phyloP scores from a whole-genome alignment of 2,113 vertebrate genomes.

The Sebastes fasciatus region DNA sequence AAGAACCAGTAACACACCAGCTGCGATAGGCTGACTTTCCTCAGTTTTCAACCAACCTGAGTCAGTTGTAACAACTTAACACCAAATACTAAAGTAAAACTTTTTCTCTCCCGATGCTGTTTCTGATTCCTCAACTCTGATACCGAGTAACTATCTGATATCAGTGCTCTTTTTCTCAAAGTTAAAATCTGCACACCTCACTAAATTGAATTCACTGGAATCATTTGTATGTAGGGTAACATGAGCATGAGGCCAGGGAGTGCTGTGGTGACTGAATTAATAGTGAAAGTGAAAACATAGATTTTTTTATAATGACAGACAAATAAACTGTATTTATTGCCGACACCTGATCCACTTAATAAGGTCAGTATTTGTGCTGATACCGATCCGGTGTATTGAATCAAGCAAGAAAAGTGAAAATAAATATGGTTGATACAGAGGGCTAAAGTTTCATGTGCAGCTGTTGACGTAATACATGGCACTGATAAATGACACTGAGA shows the following conservation, averaged over 20 bases:
- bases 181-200: not conserved
- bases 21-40: too few relatives aligned
- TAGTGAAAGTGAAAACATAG: too few relatives aligned
- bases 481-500: conserved; percentile 17
- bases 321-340: not conserved
- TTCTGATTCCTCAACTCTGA: not conserved
- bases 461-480: conserved; percentile 7
- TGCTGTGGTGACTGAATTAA: too few relatives aligned
- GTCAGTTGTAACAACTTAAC: too few relatives aligned
- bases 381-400: too few relatives aligned
- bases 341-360: not conserved
- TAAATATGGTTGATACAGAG: not conserved
- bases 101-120: not conserved
- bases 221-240: not conserved
- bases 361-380: not conserved
- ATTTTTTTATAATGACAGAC: too few relatives aligned
- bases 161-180: not conserved
- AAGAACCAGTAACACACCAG: too few relatives aligned
- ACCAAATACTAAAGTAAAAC: too few relatives aligned
- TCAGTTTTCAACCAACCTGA: too few relatives aligned
- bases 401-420: too few relatives aligned
- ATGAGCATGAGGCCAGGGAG: not conserved
- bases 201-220: not conserved
- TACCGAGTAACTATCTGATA: not conserved
- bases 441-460: not conserved